These are phyloP conservation scores for Sebastes taczanowskii DNA, from an alignment of 2,797 vertebrate genomes.

Conservation along the genomic window DNA sequence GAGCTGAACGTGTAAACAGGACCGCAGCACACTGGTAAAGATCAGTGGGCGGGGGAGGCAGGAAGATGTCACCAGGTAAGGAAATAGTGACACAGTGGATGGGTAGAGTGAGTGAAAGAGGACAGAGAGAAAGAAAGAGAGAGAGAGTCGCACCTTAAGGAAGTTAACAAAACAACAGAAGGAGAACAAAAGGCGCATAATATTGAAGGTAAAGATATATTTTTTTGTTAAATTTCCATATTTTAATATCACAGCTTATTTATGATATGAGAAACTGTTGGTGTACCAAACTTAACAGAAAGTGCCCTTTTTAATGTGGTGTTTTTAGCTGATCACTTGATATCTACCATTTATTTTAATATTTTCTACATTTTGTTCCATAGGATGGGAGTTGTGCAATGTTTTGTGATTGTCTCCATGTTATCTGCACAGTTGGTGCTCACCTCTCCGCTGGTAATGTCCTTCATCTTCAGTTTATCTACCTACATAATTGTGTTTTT, in stretches of 20 bases:
- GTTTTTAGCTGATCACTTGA: neutral
- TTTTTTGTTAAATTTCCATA: neutral
- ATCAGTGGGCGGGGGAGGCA: conserved; percentile 55
- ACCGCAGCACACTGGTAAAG: neutral
- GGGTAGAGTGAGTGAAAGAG: conserved; percentile 34
- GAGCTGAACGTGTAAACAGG: conserved; percentile 12
- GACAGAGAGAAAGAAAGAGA: neutral
- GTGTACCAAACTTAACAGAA: neutral
- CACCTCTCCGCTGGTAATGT: conserved; percentile 50
- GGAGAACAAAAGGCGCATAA: conserved; percentile 7
- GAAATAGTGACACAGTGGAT: conserved; percentile 72
- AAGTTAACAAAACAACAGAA: conserved; percentile 27
- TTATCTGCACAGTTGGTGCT: conserved; percentile 33
- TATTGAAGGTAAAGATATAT: conserved; percentile 47
- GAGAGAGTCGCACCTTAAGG: conserved; percentile 48
- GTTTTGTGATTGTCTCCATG: conserved; percentile 26
- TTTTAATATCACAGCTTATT: neutral
- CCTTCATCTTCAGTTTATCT: neutral
- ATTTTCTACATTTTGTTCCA: neutral
- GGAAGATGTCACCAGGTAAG: conserved; percentile 70
- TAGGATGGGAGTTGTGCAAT: conserved; percentile 66
- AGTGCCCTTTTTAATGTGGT: neutral
- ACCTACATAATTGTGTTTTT: neutral
- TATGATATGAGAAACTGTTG: neutral
- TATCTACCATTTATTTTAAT: neutral